Evolutionary conservation across 1,140 invertebrate genomes (phyloP).

Genomic region (Tetraneura akinire): DNA sequence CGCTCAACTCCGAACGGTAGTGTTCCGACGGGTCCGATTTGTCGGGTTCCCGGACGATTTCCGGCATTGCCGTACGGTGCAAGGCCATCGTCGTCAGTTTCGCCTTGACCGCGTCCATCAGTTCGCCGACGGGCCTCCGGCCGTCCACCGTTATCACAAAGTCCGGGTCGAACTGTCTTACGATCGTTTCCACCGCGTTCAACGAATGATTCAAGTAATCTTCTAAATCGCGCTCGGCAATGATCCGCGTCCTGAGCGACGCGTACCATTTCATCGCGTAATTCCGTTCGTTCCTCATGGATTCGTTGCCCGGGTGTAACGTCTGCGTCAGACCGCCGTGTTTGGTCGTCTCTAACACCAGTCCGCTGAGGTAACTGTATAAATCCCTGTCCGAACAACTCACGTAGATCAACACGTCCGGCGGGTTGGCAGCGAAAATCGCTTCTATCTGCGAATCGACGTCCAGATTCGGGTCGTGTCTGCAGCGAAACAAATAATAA

Average conservation of each 20-base stretch:
- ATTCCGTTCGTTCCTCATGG: not conserved
- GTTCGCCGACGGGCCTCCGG: not conserved
- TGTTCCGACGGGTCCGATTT: not conserved
- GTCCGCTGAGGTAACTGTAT: not conserved
- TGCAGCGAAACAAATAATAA: not conserved
- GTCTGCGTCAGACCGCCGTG: not conserved
- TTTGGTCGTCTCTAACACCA: not conserved
- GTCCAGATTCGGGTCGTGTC: not conserved
- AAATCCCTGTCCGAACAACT: slow-evolving; percentile 5
- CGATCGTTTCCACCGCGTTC: not conserved
- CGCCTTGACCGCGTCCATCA: not conserved
- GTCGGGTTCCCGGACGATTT: not conserved
- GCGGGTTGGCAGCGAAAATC: not conserved
- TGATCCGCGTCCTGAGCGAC: too few species aligned
- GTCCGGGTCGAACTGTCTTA: slow-evolving; percentile 9
- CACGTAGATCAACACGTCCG: slow-evolving; percentile 40
- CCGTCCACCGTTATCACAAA: slow-evolving; percentile 27
- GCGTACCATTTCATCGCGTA: not conserved
- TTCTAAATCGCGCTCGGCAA: not conserved
- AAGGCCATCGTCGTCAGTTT: not conserved
- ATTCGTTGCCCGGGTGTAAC: not conserved
- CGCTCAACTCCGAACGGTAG: too few species aligned
- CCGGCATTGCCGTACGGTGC: not conserved
- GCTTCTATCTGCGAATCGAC: not conserved
- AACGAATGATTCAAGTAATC: not conserved